Conservation (phyloP, 2,797 vertebrate genomes). For the Anniella stebbinsi region DNA sequence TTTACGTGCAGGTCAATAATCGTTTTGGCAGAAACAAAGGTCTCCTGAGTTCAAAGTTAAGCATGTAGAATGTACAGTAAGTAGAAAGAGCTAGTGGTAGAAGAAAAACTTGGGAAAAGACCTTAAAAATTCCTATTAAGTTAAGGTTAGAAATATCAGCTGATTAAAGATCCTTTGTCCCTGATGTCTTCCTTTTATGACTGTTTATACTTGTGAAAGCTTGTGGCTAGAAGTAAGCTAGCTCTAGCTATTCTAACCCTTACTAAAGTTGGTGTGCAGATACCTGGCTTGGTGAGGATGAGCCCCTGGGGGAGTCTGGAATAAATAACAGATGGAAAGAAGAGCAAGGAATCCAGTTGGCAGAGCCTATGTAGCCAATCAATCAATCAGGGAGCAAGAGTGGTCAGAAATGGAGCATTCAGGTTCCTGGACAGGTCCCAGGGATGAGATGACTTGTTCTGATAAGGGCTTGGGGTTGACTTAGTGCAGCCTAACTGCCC, state of each 20-base stretch:
- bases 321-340: background rate
- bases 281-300: background rate
- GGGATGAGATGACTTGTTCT: no score
- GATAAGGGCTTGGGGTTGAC: background rate
- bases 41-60: constrained; percentile 20
- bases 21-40: constrained; percentile 53
- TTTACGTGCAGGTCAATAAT: background rate
- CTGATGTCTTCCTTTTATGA: background rate
- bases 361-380: background rate
- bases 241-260: background rate
- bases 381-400: background rate
- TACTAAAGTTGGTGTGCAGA: background rate
- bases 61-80: background rate
- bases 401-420: background rate
- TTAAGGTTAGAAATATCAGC: background rate
- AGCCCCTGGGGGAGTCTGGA: background rate
- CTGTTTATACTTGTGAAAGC: background rate
- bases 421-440: background rate
- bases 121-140: background rate
- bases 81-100: background rate
- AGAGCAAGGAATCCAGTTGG: background rate
- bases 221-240: background rate
- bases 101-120: background rate
- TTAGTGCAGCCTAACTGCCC: background rate
- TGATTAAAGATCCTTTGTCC: background rate